Base-by-base conservation (phyloP, 2,888 invertebrate genomes). In the Mythimna impura region DNA sequence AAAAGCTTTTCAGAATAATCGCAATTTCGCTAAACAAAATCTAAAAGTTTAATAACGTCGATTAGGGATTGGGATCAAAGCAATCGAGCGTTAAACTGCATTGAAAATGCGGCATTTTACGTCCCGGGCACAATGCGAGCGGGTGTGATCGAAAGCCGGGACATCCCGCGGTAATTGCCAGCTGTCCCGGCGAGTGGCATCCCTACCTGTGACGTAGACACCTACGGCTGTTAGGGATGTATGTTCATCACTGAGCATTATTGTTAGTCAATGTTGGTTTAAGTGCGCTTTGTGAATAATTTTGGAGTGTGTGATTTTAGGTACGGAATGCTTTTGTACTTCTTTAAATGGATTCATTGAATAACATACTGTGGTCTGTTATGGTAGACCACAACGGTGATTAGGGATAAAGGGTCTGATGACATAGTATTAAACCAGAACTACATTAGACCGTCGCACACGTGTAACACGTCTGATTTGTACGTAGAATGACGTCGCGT, bases 51-150 rank as follows among this genome's bases (percentile, higher is more conserved):
- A 78, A 81, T 85, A 78, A 83, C 69, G 30, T 61, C 84, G 77
- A 69, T 85, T 81, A 79, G 52, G 81, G 72, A 83, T 81, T 66
- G 70, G 55, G 63, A 79, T 83, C 78, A 77, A 69, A 83, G 76
- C 86, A 76, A 79, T 81, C 74, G 61, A 69, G 69, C 77, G 69
- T 79, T 79, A 76, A 80, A 85, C 74, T 80, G 86, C 79, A 84
- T 84, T 85, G 78, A 67, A 82, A 79, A 84, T 83, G 71, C 73
- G 73, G 71, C 68, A 75, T 65, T 81, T 66, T 63, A 69, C 69
- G 64, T 57, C 61, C 61, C 66, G 62, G 55, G 64, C 61, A 82
- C 84, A 86, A 84, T 79, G 71, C 66, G 61, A 72, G 55, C 65
- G 69, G 74, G 70, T 73, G 82, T 78, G 78, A 77, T 72, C 66